A percentile compares a stretch with the other conserved stretches of the same genome.
These are phyloP conservation scores for Napeogenes inachia DNA, from an alignment of 2,888 invertebrate genomes.

Conservation along the genomic window DNA sequence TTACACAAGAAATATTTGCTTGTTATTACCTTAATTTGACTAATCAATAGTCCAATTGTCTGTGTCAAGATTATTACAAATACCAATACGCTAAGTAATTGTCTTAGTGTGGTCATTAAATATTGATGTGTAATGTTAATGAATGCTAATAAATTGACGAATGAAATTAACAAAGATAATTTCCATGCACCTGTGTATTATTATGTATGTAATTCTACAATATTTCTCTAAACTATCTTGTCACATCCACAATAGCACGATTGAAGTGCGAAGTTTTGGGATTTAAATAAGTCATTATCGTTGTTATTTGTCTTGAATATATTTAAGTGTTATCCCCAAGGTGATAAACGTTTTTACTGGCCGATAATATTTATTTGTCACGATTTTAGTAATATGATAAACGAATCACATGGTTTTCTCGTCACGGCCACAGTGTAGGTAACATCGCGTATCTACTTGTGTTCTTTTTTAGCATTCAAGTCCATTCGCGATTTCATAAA, in stretches of 20 bases:
- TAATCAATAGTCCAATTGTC: slow-evolving; percentile 14
- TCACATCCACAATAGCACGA: slow-evolving; percentile 10
- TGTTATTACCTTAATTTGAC: slow-evolving; percentile 21
- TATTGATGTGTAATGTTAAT: slow-evolving; percentile 4
- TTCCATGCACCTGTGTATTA: too few species aligned
- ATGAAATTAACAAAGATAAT: too few species aligned
- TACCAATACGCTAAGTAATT: slow-evolving; percentile 6
- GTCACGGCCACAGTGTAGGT: slow-evolving; percentile 30
- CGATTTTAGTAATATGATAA: slow-evolving; percentile 59
- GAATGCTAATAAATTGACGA: slow-evolving; percentile 12
- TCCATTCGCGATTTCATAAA: slow-evolving; percentile 23
- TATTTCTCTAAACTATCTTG: slow-evolving; percentile 20
- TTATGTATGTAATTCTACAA: background rate
- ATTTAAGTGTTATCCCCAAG: slow-evolving; percentile 33
- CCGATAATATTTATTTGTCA: slow-evolving; percentile 59
- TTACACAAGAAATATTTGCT: slow-evolving; percentile 19
- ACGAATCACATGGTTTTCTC: slow-evolving; percentile 53
- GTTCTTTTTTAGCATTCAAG: slow-evolving; percentile 28
- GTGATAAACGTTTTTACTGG: slow-evolving; percentile 34
- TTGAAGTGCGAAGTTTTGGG: background rate
- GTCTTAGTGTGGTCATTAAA: slow-evolving; percentile 6
- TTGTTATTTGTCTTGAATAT: slow-evolving; percentile 25
- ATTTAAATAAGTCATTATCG: slow-evolving; percentile 22
- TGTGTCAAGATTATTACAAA: slow-evolving; percentile 8
- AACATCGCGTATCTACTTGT: slow-evolving; percentile 15